Evolutionary conservation across 2,113 vertebrate genomes (phyloP).

Genomic region (Dicrurus megarhynchus): DNA sequence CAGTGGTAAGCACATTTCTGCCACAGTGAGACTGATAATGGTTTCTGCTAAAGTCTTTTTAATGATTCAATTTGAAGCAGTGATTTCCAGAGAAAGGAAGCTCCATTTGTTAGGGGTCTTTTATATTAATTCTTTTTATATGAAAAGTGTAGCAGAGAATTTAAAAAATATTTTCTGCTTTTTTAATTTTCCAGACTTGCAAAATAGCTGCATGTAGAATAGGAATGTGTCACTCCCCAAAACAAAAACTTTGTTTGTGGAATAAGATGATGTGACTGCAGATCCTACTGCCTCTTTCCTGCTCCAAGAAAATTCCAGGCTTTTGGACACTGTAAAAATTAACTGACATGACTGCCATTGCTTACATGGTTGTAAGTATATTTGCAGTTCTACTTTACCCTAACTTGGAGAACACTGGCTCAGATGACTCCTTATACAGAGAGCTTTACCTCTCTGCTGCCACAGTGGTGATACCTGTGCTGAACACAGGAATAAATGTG

Average conservation of each 20-base stretch:
- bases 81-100: conserved; percentile 9
- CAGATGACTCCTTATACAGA: neutral
- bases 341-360: neutral
- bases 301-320: neutral
- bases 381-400: neutral
- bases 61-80: conserved; percentile 30
- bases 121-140: neutral
- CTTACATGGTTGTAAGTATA: neutral
- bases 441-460: neutral
- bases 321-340: neutral
- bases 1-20: conserved; percentile 41
- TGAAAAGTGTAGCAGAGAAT: neutral
- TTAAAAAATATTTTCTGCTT: neutral
- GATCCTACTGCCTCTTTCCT: neutral
- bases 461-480: neutral
- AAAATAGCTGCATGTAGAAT: neutral
- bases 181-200: neutral
- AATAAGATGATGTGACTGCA: neutral
- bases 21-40: neutral
- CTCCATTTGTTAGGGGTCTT: neutral
- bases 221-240: neutral
- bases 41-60: conserved; percentile 29
- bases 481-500: neutral
- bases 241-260: neutral
- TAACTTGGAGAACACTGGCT: neutral